Evolutionary conservation across 2,113 vertebrate species (phyloP), one percentile per base, ranked within the genome.

Genomic region (Rhodinocichla rosea): DNA sequence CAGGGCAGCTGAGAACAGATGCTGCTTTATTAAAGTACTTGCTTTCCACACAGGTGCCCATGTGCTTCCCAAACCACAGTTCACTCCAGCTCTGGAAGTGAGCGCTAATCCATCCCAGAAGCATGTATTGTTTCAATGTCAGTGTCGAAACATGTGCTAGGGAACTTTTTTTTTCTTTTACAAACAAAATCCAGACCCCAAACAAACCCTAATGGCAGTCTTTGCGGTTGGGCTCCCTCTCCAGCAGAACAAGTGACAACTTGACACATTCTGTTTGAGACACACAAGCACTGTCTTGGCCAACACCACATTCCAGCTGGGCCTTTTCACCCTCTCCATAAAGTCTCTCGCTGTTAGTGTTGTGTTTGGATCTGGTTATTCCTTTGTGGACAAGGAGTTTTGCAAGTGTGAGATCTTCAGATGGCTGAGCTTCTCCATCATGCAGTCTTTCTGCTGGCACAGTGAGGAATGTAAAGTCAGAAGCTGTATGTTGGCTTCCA

Each of bases 211-310:
- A 88, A 89, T 89, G 71, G 90, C 87, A 91, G 59, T 92, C 71
- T 95, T 82, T 91, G 84, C 0, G 63, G 79, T 89, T 79, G 73
- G 73, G 79, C 90, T 94, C 60, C 49, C 52, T 87, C 85, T 89
- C 92, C 86, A 92, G 88, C 76, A 93, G 88, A 87, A 88, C 79
- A 93, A 96, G 93, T 95, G 93, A 94, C 88, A 96, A 94, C 83
- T 95, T 94, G 93, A 95, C 80, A 86, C 86, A 40, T 96, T 94
- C 73, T 92, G 86, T 70, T 92, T 16, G 45, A 86, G 91, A 78
- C 3, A 1, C 83, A 78, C 52, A 57, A 74, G 63, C 47, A 22
- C 49, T 85, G 91, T 90, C 73, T 93, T 86, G 85, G 73, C 90
- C 76, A 92, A 35, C 3, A 1, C 71, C 10, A 1, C 44, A 13